Conservation (phyloP, 2,888 invertebrate genomes). For the Agrotis segetum region DNA sequence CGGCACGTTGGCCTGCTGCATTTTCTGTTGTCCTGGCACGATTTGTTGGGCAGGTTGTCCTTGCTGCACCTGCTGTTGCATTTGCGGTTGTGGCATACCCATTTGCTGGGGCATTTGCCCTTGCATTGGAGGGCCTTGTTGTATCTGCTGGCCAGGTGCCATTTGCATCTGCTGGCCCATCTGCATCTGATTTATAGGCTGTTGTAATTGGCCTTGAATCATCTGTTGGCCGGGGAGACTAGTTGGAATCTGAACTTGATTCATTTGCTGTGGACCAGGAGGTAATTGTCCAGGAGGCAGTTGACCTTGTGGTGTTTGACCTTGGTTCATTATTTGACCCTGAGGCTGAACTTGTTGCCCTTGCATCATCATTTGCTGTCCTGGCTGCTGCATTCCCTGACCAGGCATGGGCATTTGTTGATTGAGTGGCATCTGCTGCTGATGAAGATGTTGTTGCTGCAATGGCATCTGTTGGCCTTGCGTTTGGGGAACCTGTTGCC, state of each 20-base stretch:
- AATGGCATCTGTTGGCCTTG: slow-evolving; percentile 69
- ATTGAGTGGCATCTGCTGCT: slow-evolving; percentile 64
- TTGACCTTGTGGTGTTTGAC: slow-evolving; percentile 72
- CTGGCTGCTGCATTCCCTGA: slow-evolving; percentile 70
- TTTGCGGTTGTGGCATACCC: slow-evolving; percentile 68
- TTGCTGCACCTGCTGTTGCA: slow-evolving; percentile 62
- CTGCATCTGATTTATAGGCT: slow-evolving; percentile 62
- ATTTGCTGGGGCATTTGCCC: slow-evolving; percentile 64
- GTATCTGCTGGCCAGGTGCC: slow-evolving; percentile 53
- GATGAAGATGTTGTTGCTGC: slow-evolving; percentile 60
- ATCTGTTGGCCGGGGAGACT: slow-evolving; percentile 66
- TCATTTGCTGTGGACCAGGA: slow-evolving; percentile 58
- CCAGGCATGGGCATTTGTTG: slow-evolving; percentile 73
- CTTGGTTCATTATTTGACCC: slow-evolving; percentile 73
- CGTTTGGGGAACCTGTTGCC: slow-evolving; percentile 68
- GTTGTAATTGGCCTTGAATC: slow-evolving; percentile 62
- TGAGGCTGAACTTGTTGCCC: slow-evolving; percentile 72
- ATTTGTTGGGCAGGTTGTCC: slow-evolving; percentile 66
- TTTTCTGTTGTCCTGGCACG: slow-evolving; percentile 70
- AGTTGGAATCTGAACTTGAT: slow-evolving; percentile 62
- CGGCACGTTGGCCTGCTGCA: slow-evolving; percentile 71
- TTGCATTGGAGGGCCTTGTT: slow-evolving; percentile 63
- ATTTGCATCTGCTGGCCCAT: slow-evolving; percentile 63
- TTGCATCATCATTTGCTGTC: slow-evolving; percentile 77
- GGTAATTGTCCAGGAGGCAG: slow-evolving; percentile 60